Percentiles rank a stretch among this genome's conserved stretches.
phyloP scores from a whole-genome alignment of 2,113 vertebrate species.

The Lota lota region DNA sequence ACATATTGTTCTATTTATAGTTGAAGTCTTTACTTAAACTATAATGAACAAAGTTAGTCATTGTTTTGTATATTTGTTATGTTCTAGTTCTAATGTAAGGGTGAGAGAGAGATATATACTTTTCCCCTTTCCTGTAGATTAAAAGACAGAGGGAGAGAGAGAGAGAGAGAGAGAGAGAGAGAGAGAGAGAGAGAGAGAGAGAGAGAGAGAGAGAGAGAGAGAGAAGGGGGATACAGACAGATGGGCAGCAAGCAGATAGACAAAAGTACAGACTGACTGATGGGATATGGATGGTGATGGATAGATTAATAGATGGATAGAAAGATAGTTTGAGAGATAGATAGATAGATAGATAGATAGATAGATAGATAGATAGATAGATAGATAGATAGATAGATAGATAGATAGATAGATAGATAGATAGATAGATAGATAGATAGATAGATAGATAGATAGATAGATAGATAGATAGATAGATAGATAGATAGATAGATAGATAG shows the following conservation, averaged over 20 bases:
- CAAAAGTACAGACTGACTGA: neutral
- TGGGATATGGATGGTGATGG: too few species aligned
- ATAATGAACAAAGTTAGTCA: too few species aligned
- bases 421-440: neutral
- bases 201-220: neutral
- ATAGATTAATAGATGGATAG: too few species aligned
- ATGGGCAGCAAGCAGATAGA: neutral
- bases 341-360: neutral
- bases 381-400: neutral
- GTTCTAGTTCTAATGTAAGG: too few species aligned
- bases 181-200: neutral
- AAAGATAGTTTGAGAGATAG: neutral
- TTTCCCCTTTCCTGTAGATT: too few species aligned
- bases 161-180: neutral
- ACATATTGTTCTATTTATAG: too few species aligned
- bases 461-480: neutral
- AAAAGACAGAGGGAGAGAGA: too few species aligned
- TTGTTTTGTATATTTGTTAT: too few species aligned
- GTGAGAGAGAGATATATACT: too few species aligned
- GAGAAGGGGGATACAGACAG: neutral
- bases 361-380: too few species aligned
- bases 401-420: neutral
- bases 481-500: slow-evolving; percentile 1
- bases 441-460: slow-evolving; percentile 3
- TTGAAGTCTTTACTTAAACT: too few species aligned